Base-by-base conservation (phyloP, 2,888 invertebrate species). In the Pinctada fucata region DNA sequence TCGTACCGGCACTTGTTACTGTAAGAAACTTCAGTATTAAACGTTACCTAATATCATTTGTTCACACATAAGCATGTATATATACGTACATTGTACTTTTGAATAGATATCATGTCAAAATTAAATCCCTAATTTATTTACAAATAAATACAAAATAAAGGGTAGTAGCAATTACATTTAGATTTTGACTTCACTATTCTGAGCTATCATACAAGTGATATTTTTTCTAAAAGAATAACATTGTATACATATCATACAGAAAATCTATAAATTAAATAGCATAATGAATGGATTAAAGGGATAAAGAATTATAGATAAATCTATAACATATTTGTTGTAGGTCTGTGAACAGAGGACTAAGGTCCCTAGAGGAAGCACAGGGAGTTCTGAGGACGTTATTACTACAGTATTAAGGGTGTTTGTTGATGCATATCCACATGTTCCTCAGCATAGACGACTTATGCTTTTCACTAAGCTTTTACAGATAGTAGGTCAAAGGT, bases 401-500 rank as follows among this genome's bases (percentile, higher is more conserved):
- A 88, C 89, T 67, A 86, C 88, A 86, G 88, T 90, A 76, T 93
- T 97, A 45, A 95, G 97, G 69, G 96, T 98, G 69, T 99, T 99
- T 92, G 96, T 97, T 0, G 96, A 97, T 88, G 97, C 97, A 0
- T 94, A 98, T 68, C 94, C 96, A 0, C 97, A 99, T 92, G 97
- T 99, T 16, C 99, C 99, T 0, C 96, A 97, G 87, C 99, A 99
- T 92, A 94, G 99, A 68, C 94, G 97, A 76, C 93, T 95, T 76
- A 95, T 96, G 0, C 93, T 99, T 0, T 97, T 97, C 84, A 88
- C 88, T 6, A 90, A 91, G 70, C 93, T 98, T 2, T 93, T 98
- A n/a, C 94, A 95, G 52, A 95, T 96, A 0, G 93, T 98, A 0
- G 92, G 92, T 51, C 91, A 91, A 10, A 90, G 90, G 2, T 85